Conservation (phyloP, 2,113 vertebrate species). For the Myrmecobius fasciatus region DNA sequence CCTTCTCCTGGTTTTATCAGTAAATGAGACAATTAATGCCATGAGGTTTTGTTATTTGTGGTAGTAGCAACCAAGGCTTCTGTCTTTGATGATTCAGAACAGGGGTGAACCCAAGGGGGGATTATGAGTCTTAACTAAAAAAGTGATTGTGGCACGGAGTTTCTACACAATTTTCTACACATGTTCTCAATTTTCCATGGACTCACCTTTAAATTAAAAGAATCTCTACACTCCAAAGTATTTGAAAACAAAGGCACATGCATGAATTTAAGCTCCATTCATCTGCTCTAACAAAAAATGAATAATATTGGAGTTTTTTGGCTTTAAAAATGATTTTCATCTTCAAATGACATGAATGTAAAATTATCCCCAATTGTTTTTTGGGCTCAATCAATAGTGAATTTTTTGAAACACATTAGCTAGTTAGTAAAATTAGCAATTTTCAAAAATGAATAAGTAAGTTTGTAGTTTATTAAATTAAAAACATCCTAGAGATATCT, state of each 20-base stretch:
- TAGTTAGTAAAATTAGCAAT: slow-evolving; percentile 58
- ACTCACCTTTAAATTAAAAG: slow-evolving; percentile 78
- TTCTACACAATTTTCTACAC: slow-evolving; percentile 73
- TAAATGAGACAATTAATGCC: slow-evolving; percentile 60
- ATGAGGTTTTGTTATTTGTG: slow-evolving; percentile 32
- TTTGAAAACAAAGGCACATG: slow-evolving; percentile 78
- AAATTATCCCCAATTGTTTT: slow-evolving; percentile 69
- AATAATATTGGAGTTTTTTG: slow-evolving; percentile 59
- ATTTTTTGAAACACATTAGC: slow-evolving; percentile 63
- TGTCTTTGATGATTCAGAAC: slow-evolving; percentile 71
- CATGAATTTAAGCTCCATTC: slow-evolving; percentile 62
- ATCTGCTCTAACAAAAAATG: slow-evolving; percentile 60
- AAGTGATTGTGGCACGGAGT: slow-evolving; percentile 45
- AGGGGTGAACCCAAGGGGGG: slow-evolving; percentile 53
- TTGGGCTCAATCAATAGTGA: slow-evolving; percentile 58
- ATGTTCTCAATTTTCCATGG: slow-evolving; percentile 76
- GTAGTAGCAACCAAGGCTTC: slow-evolving; percentile 40
- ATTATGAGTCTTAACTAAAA: slow-evolving; percentile 53
- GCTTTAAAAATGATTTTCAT: slow-evolving; percentile 34
- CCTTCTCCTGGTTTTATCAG: slow-evolving; percentile 23
- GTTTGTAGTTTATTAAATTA: neutral
- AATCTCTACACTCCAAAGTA: slow-evolving; percentile 78
- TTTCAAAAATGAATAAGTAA: neutral
- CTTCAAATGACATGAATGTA: slow-evolving; percentile 60
- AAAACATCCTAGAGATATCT: neutral